Evolutionary conservation across 2,113 vertebrate species (phyloP), one percentile per base, ranked within the genome.

Genomic region (Penelope pileata): DNA sequence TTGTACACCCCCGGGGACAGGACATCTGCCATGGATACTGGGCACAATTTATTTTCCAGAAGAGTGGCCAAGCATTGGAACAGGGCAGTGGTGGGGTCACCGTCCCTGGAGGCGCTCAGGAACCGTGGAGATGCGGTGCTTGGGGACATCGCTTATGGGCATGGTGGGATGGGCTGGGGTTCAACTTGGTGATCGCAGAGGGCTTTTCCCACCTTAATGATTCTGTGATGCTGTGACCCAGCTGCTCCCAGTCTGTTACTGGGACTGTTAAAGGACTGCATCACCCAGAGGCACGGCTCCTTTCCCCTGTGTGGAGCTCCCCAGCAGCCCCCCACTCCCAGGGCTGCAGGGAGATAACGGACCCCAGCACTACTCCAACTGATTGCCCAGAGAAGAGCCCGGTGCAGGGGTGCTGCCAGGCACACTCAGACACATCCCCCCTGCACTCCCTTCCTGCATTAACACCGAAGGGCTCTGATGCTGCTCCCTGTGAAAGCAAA

Each of bases 21-120:
- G 12, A 51, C 29, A 22, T 26, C 8, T n/a, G 23, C 73, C 34
- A 1, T 6, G 0, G 12, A n/a, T n/a, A n/a, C n/a, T n/a, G n/a
- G n/a, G n/a, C n/a, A n/a, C n/a, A n/a, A n/a, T n/a, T n/a, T n/a
- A n/a, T n/a, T n/a, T n/a, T n/a, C n/a, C n/a, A n/a, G n/a, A n/a
- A n/a, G n/a, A n/a, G n/a, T n/a, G n/a, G n/a, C n/a, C n/a, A n/a
- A n/a, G n/a, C n/a, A n/a, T n/a, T n/a, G n/a, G n/a, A n/a, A n/a
- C n/a, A n/a, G n/a, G n/a, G n/a, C n/a, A n/a, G n/a, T n/a, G n/a
- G n/a, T n/a, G n/a, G n/a, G n/a, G n/a, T n/a, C n/a, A n/a, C n/a
- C n/a, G n/a, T n/a, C n/a, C n/a, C n/a, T n/a, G n/a, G n/a, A n/a
- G n/a, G n/a, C n/a, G n/a, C n/a, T n/a, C n/a, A n/a, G n/a, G n/a